Conservation (phyloP, 2,113 vertebrate genomes). For the Laticauda colubrina region DNA sequence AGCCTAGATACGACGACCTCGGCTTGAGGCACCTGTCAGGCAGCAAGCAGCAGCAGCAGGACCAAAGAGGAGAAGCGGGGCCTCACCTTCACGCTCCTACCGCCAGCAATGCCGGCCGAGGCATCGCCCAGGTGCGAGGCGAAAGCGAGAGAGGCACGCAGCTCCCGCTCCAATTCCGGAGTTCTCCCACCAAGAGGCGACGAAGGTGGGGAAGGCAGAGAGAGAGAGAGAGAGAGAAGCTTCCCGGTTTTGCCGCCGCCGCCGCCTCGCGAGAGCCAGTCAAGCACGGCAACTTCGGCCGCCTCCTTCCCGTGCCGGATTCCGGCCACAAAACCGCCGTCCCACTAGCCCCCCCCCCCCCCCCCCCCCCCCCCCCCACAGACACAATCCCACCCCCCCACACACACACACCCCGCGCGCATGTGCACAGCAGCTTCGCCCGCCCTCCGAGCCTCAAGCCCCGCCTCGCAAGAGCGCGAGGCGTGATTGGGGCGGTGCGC, state of each 20-base stretch:
- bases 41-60: not conserved
- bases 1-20: too few relatives aligned
- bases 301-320: not conserved
- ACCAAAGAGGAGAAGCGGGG: not conserved
- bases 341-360: too few relatives aligned
- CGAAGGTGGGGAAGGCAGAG: not conserved
- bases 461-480: not conserved
- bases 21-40: not conserved
- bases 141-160: not conserved
- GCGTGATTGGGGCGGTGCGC: not conserved
- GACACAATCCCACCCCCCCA: too few relatives aligned
- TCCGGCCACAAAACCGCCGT: conserved; percentile 10
- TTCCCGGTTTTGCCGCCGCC: not conserved
- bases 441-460: not conserved
- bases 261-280: not conserved
- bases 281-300: not conserved
- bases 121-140: not conserved
- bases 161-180: not conserved
- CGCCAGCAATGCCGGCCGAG: not conserved
- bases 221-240: not conserved
- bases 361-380: too few relatives aligned
- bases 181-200: not conserved
- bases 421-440: not conserved
- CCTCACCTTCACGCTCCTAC: conserved; percentile 4
- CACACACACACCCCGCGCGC: not conserved